Percentiles rank a stretch among this genome's conserved stretches.
These are phyloP conservation scores for Dynastes tityus DNA, from an alignment of 2,888 invertebrate species.

Conservation along the genomic window DNA sequence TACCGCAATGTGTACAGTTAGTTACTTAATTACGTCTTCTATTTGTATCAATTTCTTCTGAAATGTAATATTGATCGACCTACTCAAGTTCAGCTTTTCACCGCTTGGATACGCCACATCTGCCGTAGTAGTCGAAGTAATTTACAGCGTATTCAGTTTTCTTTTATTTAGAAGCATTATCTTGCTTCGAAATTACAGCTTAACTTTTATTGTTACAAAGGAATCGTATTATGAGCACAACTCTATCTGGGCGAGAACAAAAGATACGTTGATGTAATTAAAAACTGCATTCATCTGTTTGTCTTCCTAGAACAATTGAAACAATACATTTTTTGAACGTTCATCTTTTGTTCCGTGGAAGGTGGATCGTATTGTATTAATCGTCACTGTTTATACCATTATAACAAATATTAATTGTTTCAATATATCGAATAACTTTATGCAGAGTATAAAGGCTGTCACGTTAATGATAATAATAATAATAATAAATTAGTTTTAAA, in stretches of 20 bases:
- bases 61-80: neutral
- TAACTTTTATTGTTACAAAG: constrained; percentile 47
- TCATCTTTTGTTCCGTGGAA: constrained; percentile 59
- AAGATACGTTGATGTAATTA: constrained; percentile 62
- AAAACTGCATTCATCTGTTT: constrained; percentile 64
- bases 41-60: too few species aligned
- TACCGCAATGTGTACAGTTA: too few species aligned
- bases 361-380: constrained; percentile 39
- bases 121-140: neutral
- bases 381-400: constrained; percentile 14
- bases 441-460: neutral
- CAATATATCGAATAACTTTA: constrained; percentile 13
- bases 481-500: too few species aligned
- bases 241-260: constrained; percentile 55
- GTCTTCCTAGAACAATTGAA: constrained; percentile 63
- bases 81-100: constrained; percentile 25
- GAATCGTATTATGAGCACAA: constrained; percentile 41
- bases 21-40: too few species aligned
- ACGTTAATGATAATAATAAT: too few species aligned
- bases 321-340: constrained; percentile 62
- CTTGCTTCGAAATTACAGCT: constrained; percentile 42
- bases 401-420: constrained; percentile 20
- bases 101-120: constrained; percentile 32
- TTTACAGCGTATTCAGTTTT: constrained; percentile 35
- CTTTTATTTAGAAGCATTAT: constrained; percentile 34